These are phyloP conservation scores for Rana temporaria DNA, from an alignment of 2,113 vertebrate genomes.

Conservation along the genomic window DNA sequence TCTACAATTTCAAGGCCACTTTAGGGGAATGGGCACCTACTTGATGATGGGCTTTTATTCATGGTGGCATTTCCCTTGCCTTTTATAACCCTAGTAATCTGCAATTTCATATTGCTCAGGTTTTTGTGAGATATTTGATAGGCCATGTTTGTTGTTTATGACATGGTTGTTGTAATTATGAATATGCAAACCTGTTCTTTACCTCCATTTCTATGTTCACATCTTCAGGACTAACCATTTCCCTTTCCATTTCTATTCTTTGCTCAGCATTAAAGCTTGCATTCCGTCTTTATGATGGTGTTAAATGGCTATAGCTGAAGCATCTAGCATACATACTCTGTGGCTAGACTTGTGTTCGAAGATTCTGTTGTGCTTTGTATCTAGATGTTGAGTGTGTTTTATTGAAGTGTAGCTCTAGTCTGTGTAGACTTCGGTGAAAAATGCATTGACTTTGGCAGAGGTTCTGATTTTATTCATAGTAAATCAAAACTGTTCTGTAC, in stretches of 20 bases:
- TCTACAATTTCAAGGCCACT: too few species aligned
- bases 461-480: slow-evolving; percentile 47
- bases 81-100: too few species aligned
- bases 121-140: too few species aligned
- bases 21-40: too few species aligned
- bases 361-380: slow-evolving; percentile 5
- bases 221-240: slow-evolving; percentile 19
- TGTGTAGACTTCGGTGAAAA: slow-evolving; percentile 37
- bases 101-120: too few species aligned
- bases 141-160: too few species aligned
- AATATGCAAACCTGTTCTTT: background rate
- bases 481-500: slow-evolving; percentile 38
- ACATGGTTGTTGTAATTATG: too few species aligned
- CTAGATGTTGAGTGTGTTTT: slow-evolving; percentile 37
- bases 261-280: background rate
- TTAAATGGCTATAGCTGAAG: background rate
- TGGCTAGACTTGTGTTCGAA: background rate
- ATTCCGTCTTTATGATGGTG: background rate
- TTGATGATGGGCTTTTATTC: too few species aligned
- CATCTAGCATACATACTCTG: background rate
- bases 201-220: background rate
- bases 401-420: slow-evolving; percentile 39
- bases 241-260: background rate
- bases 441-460: slow-evolving; percentile 46
- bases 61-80: too few species aligned